These are phyloP conservation scores for Larimichthys polyactis DNA, from an alignment of 2,113 vertebrate species.

Conservation along the genomic window DNA sequence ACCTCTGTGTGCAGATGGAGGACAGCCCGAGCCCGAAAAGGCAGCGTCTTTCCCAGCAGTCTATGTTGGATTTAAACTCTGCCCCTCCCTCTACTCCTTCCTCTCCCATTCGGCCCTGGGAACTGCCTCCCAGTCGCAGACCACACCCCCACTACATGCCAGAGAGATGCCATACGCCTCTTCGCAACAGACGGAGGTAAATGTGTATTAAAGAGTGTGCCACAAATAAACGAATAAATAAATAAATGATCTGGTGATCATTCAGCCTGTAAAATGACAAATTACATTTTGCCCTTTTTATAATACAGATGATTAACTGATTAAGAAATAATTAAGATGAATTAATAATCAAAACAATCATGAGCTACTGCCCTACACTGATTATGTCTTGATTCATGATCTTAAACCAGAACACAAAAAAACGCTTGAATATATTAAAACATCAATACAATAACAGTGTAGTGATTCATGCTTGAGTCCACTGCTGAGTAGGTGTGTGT, in stretches of 20 bases:
- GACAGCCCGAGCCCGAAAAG: constrained; percentile 97
- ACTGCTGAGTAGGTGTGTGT: not conserved
- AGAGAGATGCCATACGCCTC: constrained; percentile 96
- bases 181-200: constrained; percentile 95
- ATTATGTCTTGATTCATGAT: not conserved
- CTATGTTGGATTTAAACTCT: constrained; percentile 92
- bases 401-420: not conserved
- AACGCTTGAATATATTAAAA: not conserved
- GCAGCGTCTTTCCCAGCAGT: constrained; percentile 94
- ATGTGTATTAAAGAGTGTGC: not conserved
- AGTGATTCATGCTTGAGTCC: not conserved
- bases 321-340: not conserved
- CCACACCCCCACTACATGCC: constrained; percentile 95
- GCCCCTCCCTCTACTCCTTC: constrained; percentile 92
- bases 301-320: not conserved
- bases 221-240: not conserved
- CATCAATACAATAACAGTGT: not conserved
- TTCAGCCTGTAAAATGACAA: not conserved
- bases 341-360: not conserved
- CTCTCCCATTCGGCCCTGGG: constrained; percentile 98
- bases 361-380: not conserved
- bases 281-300: not conserved
- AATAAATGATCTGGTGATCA: not conserved
- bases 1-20: constrained; percentile 87
- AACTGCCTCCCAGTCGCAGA: constrained; percentile 94